Conservation (phyloP, 2,888 invertebrate species). For the Neoascia interrupta region DNA sequence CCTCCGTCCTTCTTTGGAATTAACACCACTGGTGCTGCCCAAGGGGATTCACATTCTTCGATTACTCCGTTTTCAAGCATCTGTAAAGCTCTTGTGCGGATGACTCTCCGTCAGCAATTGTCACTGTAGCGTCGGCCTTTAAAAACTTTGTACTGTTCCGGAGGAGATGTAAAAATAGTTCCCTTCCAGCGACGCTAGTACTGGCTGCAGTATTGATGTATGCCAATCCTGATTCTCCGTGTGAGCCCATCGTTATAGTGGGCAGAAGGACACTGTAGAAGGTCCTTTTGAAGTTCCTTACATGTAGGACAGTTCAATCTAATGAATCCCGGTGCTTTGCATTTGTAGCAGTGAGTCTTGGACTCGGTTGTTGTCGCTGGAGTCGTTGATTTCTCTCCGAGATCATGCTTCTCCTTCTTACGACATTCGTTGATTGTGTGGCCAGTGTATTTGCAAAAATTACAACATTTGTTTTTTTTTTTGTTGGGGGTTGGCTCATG, state of each 20-base stretch:
- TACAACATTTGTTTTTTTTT: not conserved
- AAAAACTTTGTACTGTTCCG: conserved; percentile 6
- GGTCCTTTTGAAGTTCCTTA: not conserved
- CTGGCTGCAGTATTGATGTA: conserved; percentile 38
- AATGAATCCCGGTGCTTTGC: no score
- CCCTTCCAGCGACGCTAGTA: conserved; percentile 32
- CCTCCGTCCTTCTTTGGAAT: conserved; percentile 71
- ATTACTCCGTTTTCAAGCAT: conserved; percentile 72
- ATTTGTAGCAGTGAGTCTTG: no score
- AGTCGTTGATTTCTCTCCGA: no score
- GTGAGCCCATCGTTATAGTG: conserved; percentile 15
- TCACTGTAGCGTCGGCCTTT: not conserved
- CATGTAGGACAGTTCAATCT: no score
- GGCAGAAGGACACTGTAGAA: not conserved
- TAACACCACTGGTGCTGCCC: conserved; percentile 67
- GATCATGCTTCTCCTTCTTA: no score
- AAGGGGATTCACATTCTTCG: conserved; percentile 76
- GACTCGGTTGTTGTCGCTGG: no score
- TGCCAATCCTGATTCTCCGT: conserved; percentile 30
- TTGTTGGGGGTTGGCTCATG: not conserved
- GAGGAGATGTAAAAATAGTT: not conserved
- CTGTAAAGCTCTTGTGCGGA: no score
- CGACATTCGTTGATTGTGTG: not conserved
- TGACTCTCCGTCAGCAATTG: conserved; percentile 19
- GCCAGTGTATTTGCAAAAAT: not conserved